These are phyloP conservation scores for Porites lutea DNA, from an alignment of 64 coral and sea anemone genomes.

Conservation along the genomic window DNA sequence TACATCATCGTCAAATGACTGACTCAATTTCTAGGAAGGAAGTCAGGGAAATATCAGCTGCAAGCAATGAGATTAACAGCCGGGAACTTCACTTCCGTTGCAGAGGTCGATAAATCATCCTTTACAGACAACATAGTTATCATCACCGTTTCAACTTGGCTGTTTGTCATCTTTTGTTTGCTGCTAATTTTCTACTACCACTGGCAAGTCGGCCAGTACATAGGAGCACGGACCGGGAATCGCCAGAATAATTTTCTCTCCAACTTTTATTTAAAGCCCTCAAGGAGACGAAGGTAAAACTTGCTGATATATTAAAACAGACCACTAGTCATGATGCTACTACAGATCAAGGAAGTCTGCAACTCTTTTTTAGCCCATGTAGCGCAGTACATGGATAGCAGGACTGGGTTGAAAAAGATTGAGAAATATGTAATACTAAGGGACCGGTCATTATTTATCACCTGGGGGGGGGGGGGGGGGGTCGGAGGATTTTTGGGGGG, in stretches of 20 bases:
- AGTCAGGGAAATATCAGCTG: not conserved
- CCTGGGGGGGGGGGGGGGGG: too few species aligned
- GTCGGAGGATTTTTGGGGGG: too few species aligned
- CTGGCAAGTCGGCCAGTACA: conserved; percentile 4
- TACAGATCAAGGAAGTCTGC: too few species aligned
- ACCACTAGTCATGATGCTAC: too few species aligned
- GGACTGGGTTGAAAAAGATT: too few species aligned
- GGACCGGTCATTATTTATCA: too few species aligned
- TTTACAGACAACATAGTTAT: not conserved
- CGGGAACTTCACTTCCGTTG: not conserved
- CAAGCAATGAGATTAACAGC: not conserved
- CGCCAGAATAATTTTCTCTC: not conserved
- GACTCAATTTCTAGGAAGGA: not conserved
- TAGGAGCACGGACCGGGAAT: not conserved
- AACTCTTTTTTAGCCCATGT: too few species aligned
- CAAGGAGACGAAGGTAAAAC: not conserved
- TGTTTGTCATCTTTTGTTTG: conserved; percentile 5
- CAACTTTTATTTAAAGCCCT: conserved; percentile 10
- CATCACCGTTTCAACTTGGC: not conserved
- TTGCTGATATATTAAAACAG: too few species aligned
- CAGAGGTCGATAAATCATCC: not conserved
- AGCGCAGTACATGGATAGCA: too few species aligned
- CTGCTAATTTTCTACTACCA: conserved; percentile 17
- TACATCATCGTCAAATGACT: not conserved
- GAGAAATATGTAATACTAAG: too few species aligned